These are phyloP conservation scores for Hofmannophila pseudospretella DNA, from an alignment of 2,888 invertebrate genomes.

Conservation along the genomic window DNA sequence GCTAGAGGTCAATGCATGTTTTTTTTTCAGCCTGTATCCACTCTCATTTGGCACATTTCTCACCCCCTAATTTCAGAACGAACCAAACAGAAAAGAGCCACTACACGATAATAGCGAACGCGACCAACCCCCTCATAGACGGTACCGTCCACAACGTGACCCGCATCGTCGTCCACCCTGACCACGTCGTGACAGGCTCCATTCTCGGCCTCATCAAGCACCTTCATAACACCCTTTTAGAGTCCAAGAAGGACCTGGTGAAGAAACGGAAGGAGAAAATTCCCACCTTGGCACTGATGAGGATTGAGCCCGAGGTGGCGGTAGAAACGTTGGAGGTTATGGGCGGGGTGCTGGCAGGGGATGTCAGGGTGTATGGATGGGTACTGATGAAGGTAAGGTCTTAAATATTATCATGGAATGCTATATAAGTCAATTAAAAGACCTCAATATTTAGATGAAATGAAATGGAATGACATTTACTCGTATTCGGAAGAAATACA, in stretches of 20 bases:
- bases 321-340: constrained; percentile 10
- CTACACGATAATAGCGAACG: constrained; percentile 35
- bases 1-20: no score
- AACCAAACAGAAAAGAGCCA: constrained; percentile 16
- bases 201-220: not conserved
- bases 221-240: not conserved
- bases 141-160: constrained; percentile 37
- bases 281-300: constrained; percentile 22
- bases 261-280: not conserved
- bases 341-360: constrained; percentile 7
- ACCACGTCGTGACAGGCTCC: not conserved
- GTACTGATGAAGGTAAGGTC: constrained; percentile 27
- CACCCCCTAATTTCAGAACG: no score
- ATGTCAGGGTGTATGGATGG: constrained; percentile 37
- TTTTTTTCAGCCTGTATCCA: no score
- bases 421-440: no score
- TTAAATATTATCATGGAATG: no score
- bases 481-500: no score
- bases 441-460: no score
- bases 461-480: no score
- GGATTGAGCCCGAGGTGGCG: constrained; percentile 19
- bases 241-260: not conserved
- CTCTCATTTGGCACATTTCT: no score
- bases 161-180: constrained; percentile 17
- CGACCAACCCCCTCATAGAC: constrained; percentile 34